Evolutionary conservation across 2,113 vertebrate genomes (phyloP).

Genomic region (Anseranas semipalmata): DNA sequence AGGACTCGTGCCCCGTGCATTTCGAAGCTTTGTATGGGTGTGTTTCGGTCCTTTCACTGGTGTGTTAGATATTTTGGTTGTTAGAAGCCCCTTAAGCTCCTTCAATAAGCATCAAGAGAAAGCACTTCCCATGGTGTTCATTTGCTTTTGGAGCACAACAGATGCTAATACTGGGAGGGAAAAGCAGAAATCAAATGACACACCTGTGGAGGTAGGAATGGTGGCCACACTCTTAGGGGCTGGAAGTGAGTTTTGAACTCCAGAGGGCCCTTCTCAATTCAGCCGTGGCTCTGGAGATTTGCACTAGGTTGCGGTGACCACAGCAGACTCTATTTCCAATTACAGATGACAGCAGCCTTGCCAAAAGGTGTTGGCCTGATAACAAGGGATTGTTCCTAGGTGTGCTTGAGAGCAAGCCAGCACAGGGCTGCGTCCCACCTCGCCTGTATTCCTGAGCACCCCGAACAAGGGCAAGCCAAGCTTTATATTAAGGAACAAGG

Average conservation of each 20-base stretch:
- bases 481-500: constrained; percentile 27
- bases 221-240: neutral
- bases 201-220: neutral
- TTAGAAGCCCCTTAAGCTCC: constrained; percentile 18
- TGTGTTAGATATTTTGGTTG: neutral
- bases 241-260: neutral
- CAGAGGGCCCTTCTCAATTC: neutral
- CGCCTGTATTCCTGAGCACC: neutral
- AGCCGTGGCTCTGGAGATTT: neutral
- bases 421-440: neutral
- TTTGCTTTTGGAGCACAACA: neutral
- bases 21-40: neutral
- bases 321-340: neutral
- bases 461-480: neutral
- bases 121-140: neutral
- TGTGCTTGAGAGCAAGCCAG: neutral
- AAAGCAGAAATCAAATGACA: neutral
- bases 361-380: neutral
- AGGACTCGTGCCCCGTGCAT: accelerated
- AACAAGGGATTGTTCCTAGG: neutral
- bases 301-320: accelerated
- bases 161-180: neutral
- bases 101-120: neutral
- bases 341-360: neutral
- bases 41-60: neutral